phyloP scores from a whole-genome alignment of 1,140 invertebrate genomes.

The Cyphomyrmex costatus region DNA sequence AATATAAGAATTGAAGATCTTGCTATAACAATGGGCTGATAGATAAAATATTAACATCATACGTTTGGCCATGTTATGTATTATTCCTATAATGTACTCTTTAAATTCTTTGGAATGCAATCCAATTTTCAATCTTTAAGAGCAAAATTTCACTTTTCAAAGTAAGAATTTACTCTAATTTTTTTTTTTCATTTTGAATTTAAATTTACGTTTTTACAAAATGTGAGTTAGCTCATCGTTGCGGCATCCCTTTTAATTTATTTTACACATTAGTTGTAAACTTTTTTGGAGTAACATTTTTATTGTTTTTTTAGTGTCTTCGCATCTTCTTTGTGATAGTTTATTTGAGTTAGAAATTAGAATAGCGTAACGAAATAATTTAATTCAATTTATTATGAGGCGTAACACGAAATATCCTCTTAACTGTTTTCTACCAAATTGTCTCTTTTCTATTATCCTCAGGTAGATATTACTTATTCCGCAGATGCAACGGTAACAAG shows the following conservation, averaged over 20 bases:
- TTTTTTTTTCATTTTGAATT: too few relatives aligned
- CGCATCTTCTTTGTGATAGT: not conserved
- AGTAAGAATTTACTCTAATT: too few relatives aligned
- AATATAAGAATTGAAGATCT: too few relatives aligned
- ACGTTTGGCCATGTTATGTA: too few relatives aligned
- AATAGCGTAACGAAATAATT: slow-evolving; percentile 2
- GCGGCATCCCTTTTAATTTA: not conserved
- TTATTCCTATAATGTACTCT: too few relatives aligned
- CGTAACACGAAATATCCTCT: slow-evolving; percentile 20
- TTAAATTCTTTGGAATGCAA: too few relatives aligned
- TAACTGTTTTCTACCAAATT: slow-evolving; percentile 43
- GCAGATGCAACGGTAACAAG: slow-evolving; percentile 74
- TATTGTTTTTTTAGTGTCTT: not conserved
- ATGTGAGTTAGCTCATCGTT: too few relatives aligned
- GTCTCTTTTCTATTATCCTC: slow-evolving; percentile 71
- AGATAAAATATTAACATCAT: too few relatives aligned
- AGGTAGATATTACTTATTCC: slow-evolving; percentile 70
- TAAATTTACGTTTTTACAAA: too few relatives aligned
- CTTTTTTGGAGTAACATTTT: not conserved
- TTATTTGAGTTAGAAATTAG: not conserved
- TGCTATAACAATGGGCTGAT: too few relatives aligned
- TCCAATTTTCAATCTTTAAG: too few relatives aligned
- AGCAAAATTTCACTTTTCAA: too few relatives aligned
- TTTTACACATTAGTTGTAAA: not conserved
- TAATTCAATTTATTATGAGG: not conserved